A percentile compares a stretch with the other conserved stretches of the same genome.
These are phyloP conservation scores for Enoplosus armatus DNA, from an alignment of 2,797 vertebrate genomes.

Conservation along the genomic window DNA sequence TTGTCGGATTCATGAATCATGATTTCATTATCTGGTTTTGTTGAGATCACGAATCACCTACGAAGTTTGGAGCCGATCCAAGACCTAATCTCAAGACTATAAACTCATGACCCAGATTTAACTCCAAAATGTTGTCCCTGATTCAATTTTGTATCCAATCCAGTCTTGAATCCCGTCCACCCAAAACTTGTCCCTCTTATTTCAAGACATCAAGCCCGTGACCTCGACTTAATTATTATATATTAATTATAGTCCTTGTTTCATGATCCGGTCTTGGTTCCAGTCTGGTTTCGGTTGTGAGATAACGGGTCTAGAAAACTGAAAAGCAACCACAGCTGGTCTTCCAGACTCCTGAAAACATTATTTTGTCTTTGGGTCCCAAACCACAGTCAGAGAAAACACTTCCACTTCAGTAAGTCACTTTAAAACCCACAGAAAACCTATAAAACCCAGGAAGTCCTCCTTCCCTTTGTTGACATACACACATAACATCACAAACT, in stretches of 20 bases:
- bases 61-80: no score
- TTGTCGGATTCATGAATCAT: background rate
- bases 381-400: slow-evolving; percentile 6
- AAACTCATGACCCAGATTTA: background rate
- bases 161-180: background rate
- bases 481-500: background rate
- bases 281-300: background rate
- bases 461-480: background rate
- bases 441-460: background rate
- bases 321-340: background rate
- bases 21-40: background rate
- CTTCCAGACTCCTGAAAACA: background rate
- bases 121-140: no score
- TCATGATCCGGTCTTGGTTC: background rate
- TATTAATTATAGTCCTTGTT: no score
- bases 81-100: background rate
- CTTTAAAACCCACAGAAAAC: background rate
- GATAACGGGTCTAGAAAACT: background rate
- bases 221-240: background rate
- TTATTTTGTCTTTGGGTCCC: background rate
- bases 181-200: background rate
- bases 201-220: background rate
- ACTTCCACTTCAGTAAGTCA: background rate
- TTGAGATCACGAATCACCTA: background rate
- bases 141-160: background rate